Conservation (phyloP, 1,140 invertebrate species). For the Antheraea mylitta region DNA sequence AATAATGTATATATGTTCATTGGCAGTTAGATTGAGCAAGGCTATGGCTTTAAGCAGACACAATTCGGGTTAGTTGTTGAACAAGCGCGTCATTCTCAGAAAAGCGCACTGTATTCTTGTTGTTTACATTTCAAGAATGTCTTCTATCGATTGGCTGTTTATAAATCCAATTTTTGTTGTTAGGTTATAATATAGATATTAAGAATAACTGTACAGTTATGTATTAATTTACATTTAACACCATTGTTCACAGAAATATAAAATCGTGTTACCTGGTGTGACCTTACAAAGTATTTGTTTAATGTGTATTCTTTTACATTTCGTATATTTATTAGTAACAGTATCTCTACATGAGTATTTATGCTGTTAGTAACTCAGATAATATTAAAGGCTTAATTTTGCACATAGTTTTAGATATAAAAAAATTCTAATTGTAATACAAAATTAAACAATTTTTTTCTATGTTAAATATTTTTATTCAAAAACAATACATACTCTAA, state of each 20-base stretch:
- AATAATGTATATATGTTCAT: not conserved
- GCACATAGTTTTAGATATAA: no score
- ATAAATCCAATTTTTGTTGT: not conserved
- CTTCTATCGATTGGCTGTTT: not conserved
- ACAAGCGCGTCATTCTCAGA: no score
- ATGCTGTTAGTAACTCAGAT: no score
- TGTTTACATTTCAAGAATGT: not conserved
- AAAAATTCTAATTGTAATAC: no score
- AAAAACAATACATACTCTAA: no score
- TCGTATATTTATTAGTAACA: no score
- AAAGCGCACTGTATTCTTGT: not conserved
- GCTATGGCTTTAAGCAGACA: not conserved
- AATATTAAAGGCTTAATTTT: no score
- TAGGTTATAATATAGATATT: not conserved
- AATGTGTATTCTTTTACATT: not conserved
- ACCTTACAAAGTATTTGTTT: not conserved
- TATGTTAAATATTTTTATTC: no score
- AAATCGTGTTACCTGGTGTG: slow-evolving; percentile 1
- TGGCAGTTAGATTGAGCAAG: not conserved
- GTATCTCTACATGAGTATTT: no score
- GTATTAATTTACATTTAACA: not conserved
- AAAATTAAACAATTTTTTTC: no score
- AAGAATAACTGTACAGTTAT: not conserved
- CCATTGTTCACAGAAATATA: slow-evolving; percentile 1
- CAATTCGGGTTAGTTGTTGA: not conserved